Evolutionary conservation across 1,140 invertebrate species (phyloP).

Genomic region (Bilobella aurantiaca): DNA sequence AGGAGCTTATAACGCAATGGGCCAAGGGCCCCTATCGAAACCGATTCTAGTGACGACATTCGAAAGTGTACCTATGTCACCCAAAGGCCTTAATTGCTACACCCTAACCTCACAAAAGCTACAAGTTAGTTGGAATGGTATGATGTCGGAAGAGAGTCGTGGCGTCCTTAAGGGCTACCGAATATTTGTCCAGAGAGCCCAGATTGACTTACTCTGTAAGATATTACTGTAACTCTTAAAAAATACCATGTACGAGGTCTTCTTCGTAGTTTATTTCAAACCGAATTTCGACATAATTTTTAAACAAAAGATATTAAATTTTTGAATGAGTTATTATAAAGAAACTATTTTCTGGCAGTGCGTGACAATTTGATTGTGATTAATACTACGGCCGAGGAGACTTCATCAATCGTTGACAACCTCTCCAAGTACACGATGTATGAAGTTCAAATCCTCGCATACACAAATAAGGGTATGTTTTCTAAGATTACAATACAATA

Average conservation of each 20-base stretch:
- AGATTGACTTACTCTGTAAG: slow-evolving; percentile 20
- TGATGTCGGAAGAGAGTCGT: slow-evolving; percentile 20
- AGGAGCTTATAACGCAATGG: slow-evolving; percentile 40
- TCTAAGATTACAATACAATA: too few relatives aligned
- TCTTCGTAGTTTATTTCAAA: too few relatives aligned
- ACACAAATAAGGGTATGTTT: slow-evolving; percentile 48
- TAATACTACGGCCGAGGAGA: slow-evolving; percentile 56
- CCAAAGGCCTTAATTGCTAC: slow-evolving; percentile 18
- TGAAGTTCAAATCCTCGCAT: slow-evolving; percentile 76
- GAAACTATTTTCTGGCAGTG: too few relatives aligned
- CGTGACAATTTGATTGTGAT: slow-evolving; percentile 43
- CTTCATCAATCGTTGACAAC: slow-evolving; percentile 55
- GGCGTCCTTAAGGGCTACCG: slow-evolving; percentile 32
- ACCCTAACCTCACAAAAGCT: slow-evolving; percentile 27
- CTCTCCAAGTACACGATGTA: slow-evolving; percentile 86
- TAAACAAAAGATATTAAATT: too few relatives aligned
- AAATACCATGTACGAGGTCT: neutral
- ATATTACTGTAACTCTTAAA: neutral
- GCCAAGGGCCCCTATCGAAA: slow-evolving; percentile 60
- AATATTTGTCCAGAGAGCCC: slow-evolving; percentile 22
- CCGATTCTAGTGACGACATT: slow-evolving; percentile 58
- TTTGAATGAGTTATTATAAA: too few relatives aligned
- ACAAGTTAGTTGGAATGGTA: slow-evolving; percentile 24
- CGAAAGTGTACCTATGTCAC: slow-evolving; percentile 17
- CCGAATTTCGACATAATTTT: too few relatives aligned